Evolutionary conservation across 2,113 vertebrate species (phyloP), one percentile per base, ranked within the genome.

Genomic region (Echinops telfairi): DNA sequence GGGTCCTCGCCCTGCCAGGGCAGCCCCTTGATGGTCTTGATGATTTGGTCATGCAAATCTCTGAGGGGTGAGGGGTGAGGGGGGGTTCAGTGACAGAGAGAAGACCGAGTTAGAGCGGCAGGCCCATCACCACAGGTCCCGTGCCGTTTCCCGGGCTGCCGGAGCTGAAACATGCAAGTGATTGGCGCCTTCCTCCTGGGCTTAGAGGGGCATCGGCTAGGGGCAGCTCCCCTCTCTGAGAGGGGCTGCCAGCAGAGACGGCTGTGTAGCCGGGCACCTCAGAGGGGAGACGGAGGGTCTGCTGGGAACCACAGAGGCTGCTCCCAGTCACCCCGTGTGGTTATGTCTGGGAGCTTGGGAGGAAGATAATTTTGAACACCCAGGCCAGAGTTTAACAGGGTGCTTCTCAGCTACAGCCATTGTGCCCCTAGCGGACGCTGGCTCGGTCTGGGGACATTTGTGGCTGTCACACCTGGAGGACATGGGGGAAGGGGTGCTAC

Each of bases 41-140:
- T 99, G 98, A 99, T 99, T 98, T 99, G 99, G 92, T 98, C 99
- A 98, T 99, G 99, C 98, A 99, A 99, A 95, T 99, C 99, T 97
- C 99, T 99, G 98, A 98, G 97, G 84, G 92, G 93, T 94, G 93
- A 57, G 91, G 91, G 89, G 85, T 75, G 66, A 91, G 0, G 93
- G 60, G n/a, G 94, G 78, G 89, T 23, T 95, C 96, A 81, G 31
- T 70, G 95, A 97, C 83, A 96, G 94, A 94, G 64, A 94, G 92
- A 93, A 93, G 80, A 96, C 40, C 4, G 64, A 93, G 93, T 97
- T 97, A 96, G 96, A 75, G 40, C 60, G 83, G 70, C 23, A 84
- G 73, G 76, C 78, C 96, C 95, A 5, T 89, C 95, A 95, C 95
- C 96, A 38, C 0, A 2, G 73, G n/a, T 43, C 81, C 95, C 53